These are phyloP conservation scores for Psittacara wagleri DNA, from an alignment of 2,113 vertebrate species.

Conservation along the genomic window DNA sequence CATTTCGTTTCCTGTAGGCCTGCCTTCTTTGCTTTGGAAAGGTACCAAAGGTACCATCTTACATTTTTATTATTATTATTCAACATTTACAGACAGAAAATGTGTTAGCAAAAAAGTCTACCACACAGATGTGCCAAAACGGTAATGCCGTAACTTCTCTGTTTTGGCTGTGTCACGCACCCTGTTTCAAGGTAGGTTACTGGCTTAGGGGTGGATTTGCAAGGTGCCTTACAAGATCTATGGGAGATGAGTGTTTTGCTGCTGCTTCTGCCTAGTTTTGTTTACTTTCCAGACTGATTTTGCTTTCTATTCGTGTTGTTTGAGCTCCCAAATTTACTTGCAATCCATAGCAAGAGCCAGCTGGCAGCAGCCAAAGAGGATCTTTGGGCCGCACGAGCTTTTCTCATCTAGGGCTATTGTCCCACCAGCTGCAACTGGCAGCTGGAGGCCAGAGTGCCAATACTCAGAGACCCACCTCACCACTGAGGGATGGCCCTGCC, in stretches of 20 bases:
- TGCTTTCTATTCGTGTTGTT: neutral
- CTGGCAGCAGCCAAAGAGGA: neutral
- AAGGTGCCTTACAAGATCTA: neutral
- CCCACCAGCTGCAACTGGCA: neutral
- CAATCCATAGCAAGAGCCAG: neutral
- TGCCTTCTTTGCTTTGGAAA: neutral
- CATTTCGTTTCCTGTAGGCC: neutral
- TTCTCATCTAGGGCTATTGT: neutral
- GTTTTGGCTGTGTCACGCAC: neutral
- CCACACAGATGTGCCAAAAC: neutral
- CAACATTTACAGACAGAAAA: neutral
- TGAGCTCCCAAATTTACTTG: neutral
- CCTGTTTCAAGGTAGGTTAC: neutral
- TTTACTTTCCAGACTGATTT: constrained; percentile 6
- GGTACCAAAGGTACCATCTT: neutral
- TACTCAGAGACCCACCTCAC: neutral
- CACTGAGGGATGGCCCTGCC: rapidly evolving
- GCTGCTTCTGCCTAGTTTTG: neutral
- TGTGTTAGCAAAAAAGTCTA: neutral
- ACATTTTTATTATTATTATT: neutral
- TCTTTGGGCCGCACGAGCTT: neutral
- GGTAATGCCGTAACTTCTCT: neutral
- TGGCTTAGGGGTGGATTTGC: neutral
- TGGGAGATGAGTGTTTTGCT: neutral
- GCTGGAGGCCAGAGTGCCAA: neutral